These are phyloP conservation scores for Brenthis daphne DNA, from an alignment of 2,888 invertebrate genomes.

Conservation along the genomic window DNA sequence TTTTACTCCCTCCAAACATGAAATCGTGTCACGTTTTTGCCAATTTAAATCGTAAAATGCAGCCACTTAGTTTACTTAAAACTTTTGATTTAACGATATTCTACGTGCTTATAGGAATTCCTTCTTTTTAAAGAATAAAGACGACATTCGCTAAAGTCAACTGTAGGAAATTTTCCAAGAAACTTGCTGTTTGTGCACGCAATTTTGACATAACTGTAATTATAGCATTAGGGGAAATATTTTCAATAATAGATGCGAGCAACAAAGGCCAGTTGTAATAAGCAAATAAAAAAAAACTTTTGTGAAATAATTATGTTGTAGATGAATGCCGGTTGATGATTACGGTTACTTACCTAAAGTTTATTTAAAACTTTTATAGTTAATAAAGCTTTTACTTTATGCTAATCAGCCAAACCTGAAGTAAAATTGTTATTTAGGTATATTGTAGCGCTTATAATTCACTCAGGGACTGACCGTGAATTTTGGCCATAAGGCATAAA, in stretches of 20 bases:
- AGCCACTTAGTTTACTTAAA: constrained; percentile 29
- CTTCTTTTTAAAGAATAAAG: constrained; percentile 25
- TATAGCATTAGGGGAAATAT: constrained; percentile 44
- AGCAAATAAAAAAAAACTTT: constrained; percentile 4
- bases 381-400: too few species aligned
- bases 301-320: neutral
- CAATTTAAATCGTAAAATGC: constrained; percentile 34
- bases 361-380: too few species aligned
- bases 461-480: too few species aligned
- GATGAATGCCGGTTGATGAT: neutral
- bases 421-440: too few species aligned
- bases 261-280: constrained; percentile 5
- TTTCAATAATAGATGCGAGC: constrained; percentile 40
- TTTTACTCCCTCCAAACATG: constrained; percentile 13
- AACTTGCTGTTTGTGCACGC: constrained; percentile 47
- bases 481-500: too few species aligned
- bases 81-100: constrained; percentile 24
- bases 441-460: too few species aligned
- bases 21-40: constrained; percentile 27
- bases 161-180: constrained; percentile 20
- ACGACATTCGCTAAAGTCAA: constrained; percentile 22
- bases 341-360: neutral
- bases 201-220: constrained; percentile 52
- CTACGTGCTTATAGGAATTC: constrained; percentile 5
- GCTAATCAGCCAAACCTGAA: too few species aligned